These are phyloP conservation scores for Paraplagusia blochii DNA, from an alignment of 2,113 vertebrate species.

Conservation along the genomic window DNA sequence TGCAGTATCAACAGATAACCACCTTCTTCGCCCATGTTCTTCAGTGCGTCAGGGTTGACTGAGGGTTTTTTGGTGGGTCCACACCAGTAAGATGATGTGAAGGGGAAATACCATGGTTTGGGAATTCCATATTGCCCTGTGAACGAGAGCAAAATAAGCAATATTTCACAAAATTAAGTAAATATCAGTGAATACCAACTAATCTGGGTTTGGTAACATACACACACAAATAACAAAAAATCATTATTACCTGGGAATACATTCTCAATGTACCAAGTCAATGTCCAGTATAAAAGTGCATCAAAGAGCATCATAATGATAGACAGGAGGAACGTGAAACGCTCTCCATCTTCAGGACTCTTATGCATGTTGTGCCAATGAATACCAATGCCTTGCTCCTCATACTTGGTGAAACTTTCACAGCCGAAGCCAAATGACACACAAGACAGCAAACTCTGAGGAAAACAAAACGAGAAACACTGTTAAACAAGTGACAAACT, in stretches of 20 bases:
- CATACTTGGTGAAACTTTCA: constrained; percentile 88
- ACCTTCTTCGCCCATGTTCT: constrained; percentile 24
- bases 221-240: neutral
- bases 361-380: constrained; percentile 89
- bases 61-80: constrained; percentile 62
- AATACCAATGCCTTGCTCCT: constrained; percentile 92
- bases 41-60: constrained; percentile 20
- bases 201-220: too few species aligned
- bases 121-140: constrained; percentile 95
- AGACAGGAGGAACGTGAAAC: constrained; percentile 85
- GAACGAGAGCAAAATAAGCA: constrained; percentile 40
- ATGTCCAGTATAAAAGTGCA: constrained; percentile 81
- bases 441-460: constrained; percentile 90
- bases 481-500: too few species aligned
- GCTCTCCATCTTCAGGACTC: constrained; percentile 83
- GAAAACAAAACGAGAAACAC: neutral
- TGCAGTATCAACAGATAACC: constrained; percentile 52
- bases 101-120: constrained; percentile 93
- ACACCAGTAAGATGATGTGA: constrained; percentile 90
- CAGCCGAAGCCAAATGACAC: constrained; percentile 96
- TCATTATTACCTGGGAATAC: constrained; percentile 87
- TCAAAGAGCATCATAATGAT: constrained; percentile 91
- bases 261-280: constrained; percentile 97
- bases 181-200: too few species aligned
- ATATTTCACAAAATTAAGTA: constrained; percentile 36